Conservation (phyloP, 2,888 invertebrate genomes). For the Elmis aenea region DNA sequence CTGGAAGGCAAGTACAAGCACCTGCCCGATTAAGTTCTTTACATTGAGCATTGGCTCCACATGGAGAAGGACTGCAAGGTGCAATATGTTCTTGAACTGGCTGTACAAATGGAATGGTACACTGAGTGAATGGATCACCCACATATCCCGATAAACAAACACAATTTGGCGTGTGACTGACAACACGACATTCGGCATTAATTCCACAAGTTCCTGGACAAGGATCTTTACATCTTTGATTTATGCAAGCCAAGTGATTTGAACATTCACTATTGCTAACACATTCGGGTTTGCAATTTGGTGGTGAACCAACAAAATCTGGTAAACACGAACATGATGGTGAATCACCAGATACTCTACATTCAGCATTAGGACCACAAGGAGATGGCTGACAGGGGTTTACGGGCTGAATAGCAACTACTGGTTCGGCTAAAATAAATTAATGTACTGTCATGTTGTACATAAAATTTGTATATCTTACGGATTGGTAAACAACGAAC, state of each 20-base stretch:
- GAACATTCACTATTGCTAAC: constrained; percentile 75
- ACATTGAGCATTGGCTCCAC: constrained; percentile 59
- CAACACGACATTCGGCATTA: constrained; percentile 73
- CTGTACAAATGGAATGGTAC: constrained; percentile 39
- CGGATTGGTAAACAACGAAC: constrained; percentile 43
- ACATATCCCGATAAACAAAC: constrained; percentile 66
- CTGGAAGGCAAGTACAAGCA: constrained; percentile 57
- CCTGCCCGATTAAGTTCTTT: constrained; percentile 51
- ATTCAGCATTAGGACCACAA: constrained; percentile 73
- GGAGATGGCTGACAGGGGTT: constrained; percentile 69
- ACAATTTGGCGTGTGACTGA: constrained; percentile 79
- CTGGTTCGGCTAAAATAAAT: constrained; percentile 47
- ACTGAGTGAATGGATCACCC: constrained; percentile 68
- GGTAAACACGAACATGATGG: constrained; percentile 62
- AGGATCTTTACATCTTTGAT: constrained; percentile 73
- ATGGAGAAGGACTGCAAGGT: constrained; percentile 63
- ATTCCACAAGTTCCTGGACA: constrained; percentile 75
- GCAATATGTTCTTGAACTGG: constrained; percentile 40
- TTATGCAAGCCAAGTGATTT: constrained; percentile 68
- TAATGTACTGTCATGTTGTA: no score
- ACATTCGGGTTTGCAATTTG: constrained; percentile 75
- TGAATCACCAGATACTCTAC: constrained; percentile 57
- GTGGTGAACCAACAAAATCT: constrained; percentile 69
- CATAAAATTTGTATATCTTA: no score
- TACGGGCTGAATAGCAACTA: constrained; percentile 21